A percentile compares a stretch with the other conserved stretches of the same genome.
These are phyloP conservation scores for Dendrolimus punctatus DNA, from an alignment of 1,140 invertebrate genomes.

Conservation along the genomic window DNA sequence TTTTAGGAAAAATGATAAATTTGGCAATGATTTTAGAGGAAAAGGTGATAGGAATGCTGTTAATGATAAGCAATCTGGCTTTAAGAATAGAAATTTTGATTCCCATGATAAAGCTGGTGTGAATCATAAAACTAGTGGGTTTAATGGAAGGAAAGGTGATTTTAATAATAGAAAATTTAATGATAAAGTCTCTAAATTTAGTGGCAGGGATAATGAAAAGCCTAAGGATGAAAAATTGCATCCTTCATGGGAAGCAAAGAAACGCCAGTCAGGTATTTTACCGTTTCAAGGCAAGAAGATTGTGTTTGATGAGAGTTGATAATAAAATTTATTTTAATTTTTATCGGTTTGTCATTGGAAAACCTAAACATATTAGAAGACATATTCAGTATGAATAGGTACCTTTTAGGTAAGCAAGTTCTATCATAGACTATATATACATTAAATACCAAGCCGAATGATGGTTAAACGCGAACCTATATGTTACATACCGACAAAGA, in stretches of 20 bases:
- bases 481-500: no score
- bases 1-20: slow-evolving; percentile 6
- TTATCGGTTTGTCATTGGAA: not conserved
- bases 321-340: slow-evolving; percentile 7
- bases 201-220: slow-evolving; percentile 16
- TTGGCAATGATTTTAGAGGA: no score
- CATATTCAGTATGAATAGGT: no score
- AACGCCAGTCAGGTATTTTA: slow-evolving; percentile 55
- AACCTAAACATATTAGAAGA: no score
- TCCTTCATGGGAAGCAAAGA: slow-evolving; percentile 77
- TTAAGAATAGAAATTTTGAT: slow-evolving; percentile 15
- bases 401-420: no score
- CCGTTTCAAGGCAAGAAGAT: slow-evolving; percentile 67
- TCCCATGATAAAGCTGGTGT: no score
- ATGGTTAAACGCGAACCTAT: no score
- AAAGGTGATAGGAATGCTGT: no score
- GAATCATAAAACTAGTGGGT: no score
- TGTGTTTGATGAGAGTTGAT: slow-evolving; percentile 54
- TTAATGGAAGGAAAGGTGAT: slow-evolving; percentile 3
- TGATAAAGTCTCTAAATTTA: slow-evolving; percentile 16
- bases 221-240: slow-evolving; percentile 62
- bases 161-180: slow-evolving; percentile 16
- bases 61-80: not conserved
- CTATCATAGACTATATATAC: no score
- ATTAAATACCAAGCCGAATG: no score